Conservation (phyloP, 2,888 invertebrate species). For the Apeira syringaria region DNA sequence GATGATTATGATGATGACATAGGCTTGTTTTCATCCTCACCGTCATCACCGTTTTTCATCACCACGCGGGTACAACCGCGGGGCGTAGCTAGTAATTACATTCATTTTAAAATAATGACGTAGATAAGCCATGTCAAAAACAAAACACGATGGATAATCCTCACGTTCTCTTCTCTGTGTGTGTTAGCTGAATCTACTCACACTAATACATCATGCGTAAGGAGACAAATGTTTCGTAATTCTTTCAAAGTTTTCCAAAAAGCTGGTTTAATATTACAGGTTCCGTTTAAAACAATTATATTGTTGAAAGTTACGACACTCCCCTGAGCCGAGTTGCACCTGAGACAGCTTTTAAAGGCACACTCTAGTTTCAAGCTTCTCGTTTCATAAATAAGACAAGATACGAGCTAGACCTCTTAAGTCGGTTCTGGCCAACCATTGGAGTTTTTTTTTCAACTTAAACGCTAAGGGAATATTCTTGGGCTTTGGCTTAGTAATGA, state of each 20-base stretch:
- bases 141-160: too few relatives aligned
- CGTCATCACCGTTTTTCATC: too few relatives aligned
- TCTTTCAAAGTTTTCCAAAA: constrained; percentile 1
- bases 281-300: constrained; percentile 40
- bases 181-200: too few relatives aligned
- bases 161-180: too few relatives aligned
- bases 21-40: too few relatives aligned
- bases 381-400: constrained; percentile 42
- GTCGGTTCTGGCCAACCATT: constrained; percentile 14
- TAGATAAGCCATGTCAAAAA: too few relatives aligned
- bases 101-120: too few relatives aligned
- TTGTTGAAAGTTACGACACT: constrained; percentile 41
- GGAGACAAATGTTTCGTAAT: too few relatives aligned
- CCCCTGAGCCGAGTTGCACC: constrained; percentile 37
- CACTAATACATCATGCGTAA: too few relatives aligned
- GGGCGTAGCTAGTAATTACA: too few relatives aligned
- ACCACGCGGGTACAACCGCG: too few relatives aligned
- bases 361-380: constrained; percentile 33
- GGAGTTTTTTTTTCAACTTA: constrained; percentile 22
- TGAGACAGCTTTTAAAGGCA: constrained; percentile 47
- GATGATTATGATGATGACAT: too few relatives aligned
- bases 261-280: constrained; percentile 27
- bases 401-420: constrained; percentile 30
- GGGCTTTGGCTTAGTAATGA: constrained; percentile 16
- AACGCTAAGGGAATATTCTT: constrained; percentile 14